Percentiles rank a stretch among this genome's conserved stretches.
phyloP scores from a whole-genome alignment of 1,140 invertebrate species.

The Scaptomyza hsui region DNA sequence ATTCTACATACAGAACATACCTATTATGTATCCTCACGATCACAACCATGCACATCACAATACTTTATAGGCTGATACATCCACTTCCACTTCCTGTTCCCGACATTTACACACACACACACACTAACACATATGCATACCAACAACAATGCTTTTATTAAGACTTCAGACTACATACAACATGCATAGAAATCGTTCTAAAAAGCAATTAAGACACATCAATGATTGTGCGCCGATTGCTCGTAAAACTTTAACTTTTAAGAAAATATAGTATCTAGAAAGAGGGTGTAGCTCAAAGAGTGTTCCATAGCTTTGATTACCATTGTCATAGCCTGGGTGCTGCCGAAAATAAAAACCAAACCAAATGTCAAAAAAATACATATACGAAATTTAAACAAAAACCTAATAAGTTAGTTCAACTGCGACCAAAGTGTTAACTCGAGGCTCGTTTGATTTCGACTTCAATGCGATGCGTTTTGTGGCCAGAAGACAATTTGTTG shows the following conservation, averaged over 20 bases:
- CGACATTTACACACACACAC: neutral
- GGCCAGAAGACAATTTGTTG: slow-evolving; percentile 21
- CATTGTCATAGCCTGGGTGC: slow-evolving; percentile 69
- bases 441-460: slow-evolving; percentile 55
- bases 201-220: neutral
- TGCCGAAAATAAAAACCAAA: slow-evolving; percentile 40
- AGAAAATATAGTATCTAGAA: neutral
- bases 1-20: neutral
- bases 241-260: neutral
- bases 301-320: slow-evolving; percentile 55
- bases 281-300: slow-evolving; percentile 9
- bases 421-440: slow-evolving; percentile 15
- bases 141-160: no score
- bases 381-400: neutral
- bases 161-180: no score
- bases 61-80: neutral
- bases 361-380: slow-evolving; percentile 13
- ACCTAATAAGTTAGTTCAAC: neutral
- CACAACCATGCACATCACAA: slow-evolving; percentile 6
- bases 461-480: slow-evolving; percentile 45
- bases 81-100: slow-evolving; percentile 13
- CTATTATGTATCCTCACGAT: slow-evolving; percentile 20
- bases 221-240: neutral
- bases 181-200: neutral
- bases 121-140: slow-evolving; percentile 5